A percentile compares a stretch with the other conserved stretches of the same genome.
phyloP scores from a whole-genome alignment of 2,797 vertebrate genomes.

The Sebastes cheni region DNA sequence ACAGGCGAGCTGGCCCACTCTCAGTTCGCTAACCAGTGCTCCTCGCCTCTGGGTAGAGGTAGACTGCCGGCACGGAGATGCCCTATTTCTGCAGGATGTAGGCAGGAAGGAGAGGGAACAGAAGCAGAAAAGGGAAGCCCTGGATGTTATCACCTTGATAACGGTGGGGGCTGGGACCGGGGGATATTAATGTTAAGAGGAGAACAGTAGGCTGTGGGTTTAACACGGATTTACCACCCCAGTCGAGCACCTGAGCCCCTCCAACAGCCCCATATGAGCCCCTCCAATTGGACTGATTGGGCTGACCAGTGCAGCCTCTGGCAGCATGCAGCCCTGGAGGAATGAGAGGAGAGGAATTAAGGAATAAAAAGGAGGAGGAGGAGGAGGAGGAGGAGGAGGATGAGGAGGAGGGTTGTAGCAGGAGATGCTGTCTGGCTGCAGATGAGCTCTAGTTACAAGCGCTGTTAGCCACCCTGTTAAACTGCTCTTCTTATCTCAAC shows the following conservation, averaged over 20 bases:
- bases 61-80: constrained; percentile 12
- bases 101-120: neutral
- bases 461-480: constrained; percentile 53
- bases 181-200: constrained; percentile 24
- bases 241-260: constrained; percentile 47
- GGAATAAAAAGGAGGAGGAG: neutral
- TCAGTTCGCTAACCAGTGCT: constrained; percentile 37
- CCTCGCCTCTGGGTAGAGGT: constrained; percentile 22
- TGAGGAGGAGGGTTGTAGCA: neutral
- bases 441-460: constrained; percentile 57
- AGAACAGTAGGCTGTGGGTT: constrained; percentile 39
- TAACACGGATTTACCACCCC: constrained; percentile 58
- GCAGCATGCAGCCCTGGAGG: constrained; percentile 44
- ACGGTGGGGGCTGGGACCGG: constrained; percentile 1
- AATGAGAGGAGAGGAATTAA: constrained; percentile 16
- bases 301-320: constrained; percentile 59
- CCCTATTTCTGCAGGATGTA: constrained; percentile 49
- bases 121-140: constrained; percentile 16
- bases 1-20: constrained; percentile 20
- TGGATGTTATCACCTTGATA: constrained; percentile 47
- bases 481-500: constrained; percentile 55
- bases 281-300: constrained; percentile 71
- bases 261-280: constrained; percentile 43
- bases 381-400: neutral
- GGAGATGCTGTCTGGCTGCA: constrained; percentile 51